A percentile compares a stretch with the other conserved stretches of the same genome.
Evolutionary conservation across 92 coral and sea anemone species (phyloP).

Genomic region (Epizoanthus illoricatus): DNA sequence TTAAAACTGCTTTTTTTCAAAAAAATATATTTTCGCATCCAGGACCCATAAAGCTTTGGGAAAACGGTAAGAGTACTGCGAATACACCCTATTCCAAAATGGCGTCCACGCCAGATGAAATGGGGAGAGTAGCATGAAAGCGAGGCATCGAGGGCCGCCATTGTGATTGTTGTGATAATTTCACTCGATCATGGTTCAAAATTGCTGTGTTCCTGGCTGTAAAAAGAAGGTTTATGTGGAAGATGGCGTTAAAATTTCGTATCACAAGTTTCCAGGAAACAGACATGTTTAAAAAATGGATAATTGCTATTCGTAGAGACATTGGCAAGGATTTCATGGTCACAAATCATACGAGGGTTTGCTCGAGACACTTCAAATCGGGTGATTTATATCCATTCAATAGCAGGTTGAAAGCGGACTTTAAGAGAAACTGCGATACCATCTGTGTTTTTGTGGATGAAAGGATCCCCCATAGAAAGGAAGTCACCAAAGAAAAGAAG

Average conservation of each 20-base stretch:
- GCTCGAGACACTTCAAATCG: slow-evolving; percentile 70
- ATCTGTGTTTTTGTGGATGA: slow-evolving; percentile 24
- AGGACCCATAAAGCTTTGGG: too few relatives aligned
- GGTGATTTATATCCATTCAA: slow-evolving; percentile 31
- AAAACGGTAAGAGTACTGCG: too few relatives aligned
- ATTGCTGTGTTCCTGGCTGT: too few relatives aligned
- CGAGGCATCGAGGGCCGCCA: too few relatives aligned
- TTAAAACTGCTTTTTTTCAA: too few relatives aligned
- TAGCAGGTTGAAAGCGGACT: slow-evolving; percentile 7
- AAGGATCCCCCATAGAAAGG: slow-evolving; percentile 22
- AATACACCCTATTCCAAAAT: too few relatives aligned
- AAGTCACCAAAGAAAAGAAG: slow-evolving; percentile 23
- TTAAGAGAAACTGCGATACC: slow-evolving; percentile 16
- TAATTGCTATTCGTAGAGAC: slow-evolving; percentile 67
- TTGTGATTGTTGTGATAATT: too few relatives aligned
- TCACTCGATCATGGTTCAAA: too few relatives aligned
- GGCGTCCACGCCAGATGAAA: too few relatives aligned
- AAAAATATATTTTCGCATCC: too few relatives aligned
- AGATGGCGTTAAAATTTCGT: slow-evolving; percentile 60
- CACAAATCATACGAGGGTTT: slow-evolving; percentile 54
- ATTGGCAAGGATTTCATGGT: slow-evolving; percentile 58
- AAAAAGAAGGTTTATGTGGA: too few relatives aligned
- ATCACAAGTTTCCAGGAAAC: slow-evolving; percentile 57
- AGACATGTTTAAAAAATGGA: slow-evolving; percentile 56
- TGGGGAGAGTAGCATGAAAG: too few relatives aligned